Evolutionary conservation across 2,113 vertebrate species (phyloP).

Genomic region (Petaurus breviceps): DNA sequence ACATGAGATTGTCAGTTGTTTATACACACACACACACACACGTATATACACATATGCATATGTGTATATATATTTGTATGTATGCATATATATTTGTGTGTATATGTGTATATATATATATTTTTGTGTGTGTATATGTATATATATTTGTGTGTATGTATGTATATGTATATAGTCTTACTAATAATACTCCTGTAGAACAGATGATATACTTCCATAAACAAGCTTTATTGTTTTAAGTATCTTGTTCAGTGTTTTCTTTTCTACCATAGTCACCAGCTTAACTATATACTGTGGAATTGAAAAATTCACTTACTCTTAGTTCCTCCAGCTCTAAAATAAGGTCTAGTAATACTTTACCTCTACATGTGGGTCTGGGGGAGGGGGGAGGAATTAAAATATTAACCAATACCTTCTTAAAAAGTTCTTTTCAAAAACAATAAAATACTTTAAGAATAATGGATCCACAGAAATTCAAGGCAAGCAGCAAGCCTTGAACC

Average conservation of each 20-base stretch:
- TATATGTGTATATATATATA: no score
- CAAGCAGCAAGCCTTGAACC: slow-evolving; percentile 25
- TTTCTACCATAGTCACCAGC: not conserved
- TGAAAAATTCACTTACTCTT: not conserved
- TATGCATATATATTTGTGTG: no score
- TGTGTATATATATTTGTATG: no score
- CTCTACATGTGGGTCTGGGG: not conserved
- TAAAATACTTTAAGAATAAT: slow-evolving; percentile 13
- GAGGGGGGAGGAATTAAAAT: not conserved
- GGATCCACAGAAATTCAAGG: slow-evolving; percentile 44
- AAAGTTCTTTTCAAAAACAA: slow-evolving; percentile 13
- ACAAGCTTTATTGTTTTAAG: not conserved
- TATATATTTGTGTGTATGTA: no score
- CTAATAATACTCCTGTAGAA: not conserved
- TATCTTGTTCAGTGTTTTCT: not conserved
- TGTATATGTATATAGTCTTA: no score
- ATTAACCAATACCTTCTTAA: not conserved
- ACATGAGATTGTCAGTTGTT: not conserved
- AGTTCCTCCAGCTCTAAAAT: not conserved
- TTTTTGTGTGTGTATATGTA: no score
- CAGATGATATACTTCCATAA: not conserved
- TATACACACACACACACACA: no score
- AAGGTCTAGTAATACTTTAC: not conserved
- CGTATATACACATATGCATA: no score
- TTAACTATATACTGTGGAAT: not conserved